Conservation (phyloP, 2,797 vertebrate genomes). For the Taenioides sp. region DNA sequence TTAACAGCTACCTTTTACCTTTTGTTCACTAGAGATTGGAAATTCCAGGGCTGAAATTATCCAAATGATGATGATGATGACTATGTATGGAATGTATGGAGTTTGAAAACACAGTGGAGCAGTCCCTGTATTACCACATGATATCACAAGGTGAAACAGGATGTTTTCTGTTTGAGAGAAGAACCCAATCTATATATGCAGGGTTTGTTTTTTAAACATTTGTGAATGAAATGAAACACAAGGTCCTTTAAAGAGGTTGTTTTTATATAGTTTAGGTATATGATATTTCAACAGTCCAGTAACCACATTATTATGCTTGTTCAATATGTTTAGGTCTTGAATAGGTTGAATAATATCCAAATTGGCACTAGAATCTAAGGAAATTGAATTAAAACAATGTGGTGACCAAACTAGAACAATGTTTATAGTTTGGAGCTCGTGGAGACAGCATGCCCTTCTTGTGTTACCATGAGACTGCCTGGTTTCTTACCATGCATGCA, state of each 20-base stretch:
- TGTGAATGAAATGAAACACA: too few relatives aligned
- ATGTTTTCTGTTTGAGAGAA: too few relatives aligned
- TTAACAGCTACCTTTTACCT: too few relatives aligned
- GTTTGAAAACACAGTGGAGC: too few relatives aligned
- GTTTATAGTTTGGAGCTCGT: not conserved
- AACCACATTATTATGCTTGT: not conserved
- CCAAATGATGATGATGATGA: too few relatives aligned
- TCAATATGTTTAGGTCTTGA: not conserved
- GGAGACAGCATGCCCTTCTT: not conserved
- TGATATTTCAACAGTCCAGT: not conserved
- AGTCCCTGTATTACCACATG: too few relatives aligned
- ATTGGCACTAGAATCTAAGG: not conserved
- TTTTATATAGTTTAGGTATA: not conserved
- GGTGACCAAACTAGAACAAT: not conserved
- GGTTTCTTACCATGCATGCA: not conserved
- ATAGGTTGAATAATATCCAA: not conserved
- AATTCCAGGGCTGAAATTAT: too few relatives aligned
- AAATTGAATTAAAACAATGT: constrained; percentile 1
- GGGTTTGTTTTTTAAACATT: too few relatives aligned
- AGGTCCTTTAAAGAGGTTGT: not conserved
- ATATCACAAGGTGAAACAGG: too few relatives aligned
- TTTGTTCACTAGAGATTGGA: too few relatives aligned
- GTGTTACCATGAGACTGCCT: not conserved
- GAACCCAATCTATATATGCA: too few relatives aligned
- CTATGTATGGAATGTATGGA: too few relatives aligned